Conservation (phyloP, 2,797 vertebrate genomes). For the Avahi laniger region DNA sequence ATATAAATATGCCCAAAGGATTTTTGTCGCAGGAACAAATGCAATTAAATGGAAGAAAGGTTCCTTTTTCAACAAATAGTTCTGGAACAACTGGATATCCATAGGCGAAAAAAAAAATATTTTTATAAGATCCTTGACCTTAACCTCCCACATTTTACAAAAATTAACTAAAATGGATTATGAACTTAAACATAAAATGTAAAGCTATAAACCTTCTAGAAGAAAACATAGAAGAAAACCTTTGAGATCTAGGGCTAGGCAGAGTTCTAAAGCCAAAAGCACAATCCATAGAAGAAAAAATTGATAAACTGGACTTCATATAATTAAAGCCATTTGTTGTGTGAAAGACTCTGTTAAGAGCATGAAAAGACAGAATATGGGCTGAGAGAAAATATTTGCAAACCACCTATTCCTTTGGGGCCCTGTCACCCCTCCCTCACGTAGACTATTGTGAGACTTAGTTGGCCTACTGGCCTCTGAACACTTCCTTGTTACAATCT, state of each 20-base stretch:
- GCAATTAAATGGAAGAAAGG: background rate
- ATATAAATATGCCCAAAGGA: background rate
- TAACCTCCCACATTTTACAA: background rate
- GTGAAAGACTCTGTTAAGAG: background rate
- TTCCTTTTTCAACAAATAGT: background rate
- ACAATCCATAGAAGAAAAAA: background rate
- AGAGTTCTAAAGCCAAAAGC: background rate
- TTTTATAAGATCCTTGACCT: background rate
- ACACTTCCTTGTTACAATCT: background rate
- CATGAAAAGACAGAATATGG: background rate
- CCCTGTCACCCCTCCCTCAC: background rate
- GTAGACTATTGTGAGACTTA: background rate
- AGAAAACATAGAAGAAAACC: background rate
- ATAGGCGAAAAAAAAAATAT: background rate
- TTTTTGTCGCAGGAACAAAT: background rate
- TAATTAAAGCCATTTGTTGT: background rate
- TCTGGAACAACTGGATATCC: background rate
- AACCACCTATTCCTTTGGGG: background rate
- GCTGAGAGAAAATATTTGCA: background rate
- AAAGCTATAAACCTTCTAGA: background rate
- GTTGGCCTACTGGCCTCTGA: background rate
- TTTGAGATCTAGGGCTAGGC: background rate
- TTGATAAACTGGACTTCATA: background rate
- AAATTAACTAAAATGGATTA: background rate
- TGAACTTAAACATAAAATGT: background rate